These are phyloP conservation scores for Anguilla megastoma DNA, from an alignment of 2,797 vertebrate genomes.

Conservation along the genomic window DNA sequence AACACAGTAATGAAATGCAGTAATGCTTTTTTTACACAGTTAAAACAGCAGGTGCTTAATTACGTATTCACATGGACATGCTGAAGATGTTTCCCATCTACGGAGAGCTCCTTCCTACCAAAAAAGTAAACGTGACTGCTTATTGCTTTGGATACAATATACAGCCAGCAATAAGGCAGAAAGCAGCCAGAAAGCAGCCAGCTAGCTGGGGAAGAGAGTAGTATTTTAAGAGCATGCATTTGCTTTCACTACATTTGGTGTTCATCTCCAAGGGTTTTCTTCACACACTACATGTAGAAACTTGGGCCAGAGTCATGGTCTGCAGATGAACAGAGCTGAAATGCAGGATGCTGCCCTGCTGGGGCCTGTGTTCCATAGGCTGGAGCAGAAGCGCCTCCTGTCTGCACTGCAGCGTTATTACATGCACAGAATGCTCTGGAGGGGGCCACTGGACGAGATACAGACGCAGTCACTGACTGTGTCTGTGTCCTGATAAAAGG, in stretches of 20 bases:
- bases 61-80: conserved; percentile 5
- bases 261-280: neutral
- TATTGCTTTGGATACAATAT: neutral
- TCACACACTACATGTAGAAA: neutral
- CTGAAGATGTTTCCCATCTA: neutral
- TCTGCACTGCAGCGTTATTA: neutral
- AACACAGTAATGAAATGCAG: too few species aligned
- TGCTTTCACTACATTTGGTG: neutral
- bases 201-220: conserved; percentile 4
- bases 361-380: neutral
- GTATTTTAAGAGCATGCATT: neutral
- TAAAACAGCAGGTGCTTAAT: neutral
- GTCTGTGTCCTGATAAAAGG: neutral
- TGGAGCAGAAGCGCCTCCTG: neutral
- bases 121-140: neutral
- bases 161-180: conserved; percentile 10
- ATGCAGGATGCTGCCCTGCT: neutral
- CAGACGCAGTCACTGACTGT: neutral
- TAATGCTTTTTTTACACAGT: neutral
- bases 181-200: neutral
- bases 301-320: neutral
- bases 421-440: neutral
- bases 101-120: neutral
- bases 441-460: neutral
- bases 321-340: neutral